These are phyloP conservation scores for Blastomussa wellsi DNA, from an alignment of 92 coral and sea anemone species.

Conservation along the genomic window DNA sequence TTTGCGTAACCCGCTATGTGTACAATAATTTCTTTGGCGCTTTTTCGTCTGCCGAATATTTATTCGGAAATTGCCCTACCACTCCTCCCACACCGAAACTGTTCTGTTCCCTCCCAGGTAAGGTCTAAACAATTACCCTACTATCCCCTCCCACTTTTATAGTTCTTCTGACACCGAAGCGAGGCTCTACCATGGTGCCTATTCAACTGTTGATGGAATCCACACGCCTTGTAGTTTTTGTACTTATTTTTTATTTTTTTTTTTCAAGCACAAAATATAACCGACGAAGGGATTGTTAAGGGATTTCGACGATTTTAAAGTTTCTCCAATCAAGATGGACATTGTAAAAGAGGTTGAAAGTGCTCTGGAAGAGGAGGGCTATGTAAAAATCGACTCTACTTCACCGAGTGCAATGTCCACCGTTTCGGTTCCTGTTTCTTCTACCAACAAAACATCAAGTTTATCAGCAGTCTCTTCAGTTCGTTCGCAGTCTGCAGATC, in stretches of 20 bases:
- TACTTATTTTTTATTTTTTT: background rate
- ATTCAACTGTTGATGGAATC: conserved; percentile 16
- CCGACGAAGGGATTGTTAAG: conserved; percentile 34
- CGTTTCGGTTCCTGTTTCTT: conserved; percentile 30
- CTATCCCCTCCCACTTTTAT: conserved; percentile 25
- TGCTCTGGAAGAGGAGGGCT: conserved; percentile 89
- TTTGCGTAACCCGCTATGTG: too few relatives aligned
- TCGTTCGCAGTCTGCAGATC: conserved; percentile 8
- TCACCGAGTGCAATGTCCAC: conserved; percentile 41
- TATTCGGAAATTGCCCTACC: too few relatives aligned
- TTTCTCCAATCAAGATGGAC: conserved; percentile 56
- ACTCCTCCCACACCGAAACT: too few relatives aligned
- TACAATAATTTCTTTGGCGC: too few relatives aligned
- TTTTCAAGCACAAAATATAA: background rate
- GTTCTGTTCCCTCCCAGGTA: too few relatives aligned
- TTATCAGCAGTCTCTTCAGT: conserved; percentile 18
- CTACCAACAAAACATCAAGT: conserved; percentile 24
- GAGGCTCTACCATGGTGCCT: conserved; percentile 56
- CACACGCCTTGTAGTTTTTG: background rate
- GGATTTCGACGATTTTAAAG: conserved; percentile 14
- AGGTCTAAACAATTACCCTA: background rate
- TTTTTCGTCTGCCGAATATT: too few relatives aligned
- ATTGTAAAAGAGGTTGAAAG: conserved; percentile 93
- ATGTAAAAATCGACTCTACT: conserved; percentile 67
- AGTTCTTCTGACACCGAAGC: conserved; percentile 34